Base-by-base conservation (phyloP, 2,888 invertebrate genomes). In the Geotrupes spiniger region DNA sequence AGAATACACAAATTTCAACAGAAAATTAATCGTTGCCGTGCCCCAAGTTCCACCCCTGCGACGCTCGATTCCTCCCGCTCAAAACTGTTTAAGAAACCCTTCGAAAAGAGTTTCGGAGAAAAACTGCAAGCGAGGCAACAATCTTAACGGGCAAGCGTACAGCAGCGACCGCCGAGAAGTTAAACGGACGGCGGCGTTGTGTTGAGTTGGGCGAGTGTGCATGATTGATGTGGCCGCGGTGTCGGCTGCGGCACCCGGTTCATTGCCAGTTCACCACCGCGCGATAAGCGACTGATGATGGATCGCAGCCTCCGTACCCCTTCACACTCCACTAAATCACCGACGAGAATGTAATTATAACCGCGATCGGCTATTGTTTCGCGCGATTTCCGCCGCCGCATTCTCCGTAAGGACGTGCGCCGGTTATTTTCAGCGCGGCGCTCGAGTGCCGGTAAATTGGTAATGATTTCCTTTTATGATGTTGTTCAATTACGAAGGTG, bases 191-290 rank as follows among this genome's bases (percentile, higher is more conserved):
- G 11, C 10, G 12, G 28, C 12, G 38, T 46, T 46, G 36, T 33
- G 36, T 12, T 46, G 46, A 40, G 28, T 40, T 51, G 49, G 42
- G 51, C 31, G 47, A 44, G 44, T 45, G 46, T 47, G 46, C 46
- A 60, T 64, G 63, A 64, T 63, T 63, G 63, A 63, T 64, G 63
- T 59, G 58, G 56, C 51, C 52, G 58, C 52, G 53, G 59, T 51
- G 48, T 51, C 51, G 42, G 43, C 51, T 33, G 33, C 33, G 40
- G 46, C 51, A 50, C 53, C 54, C 58, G 59, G 61, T 62, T 63
- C 60, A 59, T 60, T 56, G 60, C 58, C 54, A 59, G 57, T 55
- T 58, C 59, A 54, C 63, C 58, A 48, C 60, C 45, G 43, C 47
- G 52, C 53, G 55, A 55, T 55, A 55, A 55, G 53, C 55, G 52